Percentiles rank a stretch among this genome's conserved stretches.
phyloP scores from a whole-genome alignment of 2,888 invertebrate genomes.

The Yponomeuta malinellus region DNA sequence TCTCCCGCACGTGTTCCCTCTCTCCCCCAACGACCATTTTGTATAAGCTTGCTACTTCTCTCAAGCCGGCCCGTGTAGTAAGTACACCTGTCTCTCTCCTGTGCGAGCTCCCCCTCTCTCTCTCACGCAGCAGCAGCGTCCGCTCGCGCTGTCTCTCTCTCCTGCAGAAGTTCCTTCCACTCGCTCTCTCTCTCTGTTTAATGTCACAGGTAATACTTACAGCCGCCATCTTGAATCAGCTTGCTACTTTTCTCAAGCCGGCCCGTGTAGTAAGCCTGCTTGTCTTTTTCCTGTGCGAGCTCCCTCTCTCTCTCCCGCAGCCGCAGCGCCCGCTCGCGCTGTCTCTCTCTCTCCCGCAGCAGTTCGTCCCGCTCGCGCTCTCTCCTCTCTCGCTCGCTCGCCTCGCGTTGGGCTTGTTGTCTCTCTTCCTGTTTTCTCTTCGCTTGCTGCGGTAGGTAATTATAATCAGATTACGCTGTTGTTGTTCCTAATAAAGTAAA shows the following conservation, averaged over 20 bases:
- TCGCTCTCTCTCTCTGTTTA: no score
- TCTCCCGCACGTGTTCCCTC: no score
- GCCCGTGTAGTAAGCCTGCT: neutral
- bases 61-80: no score
- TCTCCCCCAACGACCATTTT: no score
- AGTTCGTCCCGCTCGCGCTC: conserved; percentile 33
- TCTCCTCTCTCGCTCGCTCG: conserved; percentile 50
- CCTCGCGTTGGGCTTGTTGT: conserved; percentile 53
- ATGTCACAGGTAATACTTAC: no score
- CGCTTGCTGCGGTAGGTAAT: conserved; percentile 49
- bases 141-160: no score
- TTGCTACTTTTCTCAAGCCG: no score
- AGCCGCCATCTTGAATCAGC: no score
- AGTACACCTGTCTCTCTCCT: neutral
- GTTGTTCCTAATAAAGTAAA: no score
- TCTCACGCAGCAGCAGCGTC: no score
- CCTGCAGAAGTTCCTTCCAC: no score
- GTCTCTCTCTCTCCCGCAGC: conserved; percentile 18
- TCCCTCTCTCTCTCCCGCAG: neutral
- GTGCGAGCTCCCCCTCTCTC: neutral
- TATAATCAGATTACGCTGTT: neutral
- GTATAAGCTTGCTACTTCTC: no score
- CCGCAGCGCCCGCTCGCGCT: neutral
- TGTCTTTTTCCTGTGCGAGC: neutral
- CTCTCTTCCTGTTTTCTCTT: conserved; percentile 66